Evolutionary conservation across 2,888 invertebrate genomes (phyloP), one percentile per base, ranked within the genome.

Genomic region (Mesoligia furuncula): DNA sequence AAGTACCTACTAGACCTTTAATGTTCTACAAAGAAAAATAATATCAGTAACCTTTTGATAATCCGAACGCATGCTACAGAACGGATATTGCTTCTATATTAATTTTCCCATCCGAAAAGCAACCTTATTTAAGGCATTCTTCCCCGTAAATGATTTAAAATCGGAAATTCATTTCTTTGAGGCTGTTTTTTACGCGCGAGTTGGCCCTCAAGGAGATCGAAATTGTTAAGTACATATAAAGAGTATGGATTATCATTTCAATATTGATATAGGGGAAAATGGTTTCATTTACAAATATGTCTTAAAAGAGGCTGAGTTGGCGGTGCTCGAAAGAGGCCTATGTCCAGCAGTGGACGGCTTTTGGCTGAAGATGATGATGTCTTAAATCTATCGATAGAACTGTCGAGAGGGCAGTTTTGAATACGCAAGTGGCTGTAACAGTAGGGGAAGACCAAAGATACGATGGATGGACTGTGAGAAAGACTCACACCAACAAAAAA

Each of bases 71-170:
- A 71, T 66, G 68, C 31, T 62, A 48, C 75, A 69, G 54, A 79
- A 57, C 88, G 90, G 90, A 89, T 86, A 89, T 89, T 89, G 70
- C 79, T 78, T 73, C 48, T 77, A 76, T 79, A 88, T 86, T 90
- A 85, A 90, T 90, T 87, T 85, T 79, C 79, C 62, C 69, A 83
- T 84, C 67, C 76, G 75, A 80, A 79, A 69, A 67, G 27, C 68
- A 59, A 61, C 79, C 45, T 66, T 79, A 70, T 65, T 67, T 72
- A 80, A 83, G 64, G 65, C 69, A 64, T 80, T 77, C 65, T 81
- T 45, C 31, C 61, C 77, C 66, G 45, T 36, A 76, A 74, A 66
- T 59, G 76, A 79, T 78, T 65, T 80, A 67, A 70, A 77, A 74
- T 79, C 57, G 75, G 79, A 88, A 86, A 88, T 86, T 83, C 57